Conservation (phyloP, 2,888 invertebrate species). For the Chirona hameri region DNA sequence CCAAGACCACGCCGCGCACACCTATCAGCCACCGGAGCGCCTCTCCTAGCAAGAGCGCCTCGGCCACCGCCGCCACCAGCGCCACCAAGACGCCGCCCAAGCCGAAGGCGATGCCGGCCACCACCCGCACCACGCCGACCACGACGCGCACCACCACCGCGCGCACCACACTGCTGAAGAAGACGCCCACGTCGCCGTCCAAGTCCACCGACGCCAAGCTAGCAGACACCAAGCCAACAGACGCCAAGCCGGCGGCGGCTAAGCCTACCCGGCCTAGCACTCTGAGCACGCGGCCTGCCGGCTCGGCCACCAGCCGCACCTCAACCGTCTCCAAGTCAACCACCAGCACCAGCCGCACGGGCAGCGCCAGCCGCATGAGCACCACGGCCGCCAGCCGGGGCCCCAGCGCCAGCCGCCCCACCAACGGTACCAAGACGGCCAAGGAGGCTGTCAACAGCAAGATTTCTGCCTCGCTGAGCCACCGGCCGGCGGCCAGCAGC, state of each 20-base stretch:
- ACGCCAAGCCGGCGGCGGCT: not conserved
- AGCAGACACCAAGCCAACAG: not conserved
- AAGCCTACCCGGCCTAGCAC: slow-evolving; percentile 4
- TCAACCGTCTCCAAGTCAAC: not conserved
- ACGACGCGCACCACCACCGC: not conserved
- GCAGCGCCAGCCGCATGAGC: not conserved
- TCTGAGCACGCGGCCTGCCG: not conserved
- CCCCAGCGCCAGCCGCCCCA: not conserved
- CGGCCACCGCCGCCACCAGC: not conserved
- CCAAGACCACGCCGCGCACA: not conserved
- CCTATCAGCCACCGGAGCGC: not conserved
- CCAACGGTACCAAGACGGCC: not conserved
- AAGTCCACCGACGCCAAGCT: not conserved
- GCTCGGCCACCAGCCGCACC: not conserved
- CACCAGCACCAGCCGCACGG: not conserved
- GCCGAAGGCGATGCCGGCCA: not conserved
- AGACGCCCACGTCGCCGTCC: not conserved
- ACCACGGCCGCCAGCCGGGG: not conserved
- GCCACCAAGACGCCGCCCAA: not conserved
- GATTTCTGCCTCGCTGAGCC: not conserved
- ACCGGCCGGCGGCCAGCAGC: not conserved
- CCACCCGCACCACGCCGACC: not conserved
- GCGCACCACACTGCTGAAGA: not conserved
- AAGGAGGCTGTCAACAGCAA: not conserved
- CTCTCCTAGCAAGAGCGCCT: not conserved